These are phyloP conservation scores for Orchesella flavescens DNA, from an alignment of 2,888 invertebrate genomes.

Conservation along the genomic window DNA sequence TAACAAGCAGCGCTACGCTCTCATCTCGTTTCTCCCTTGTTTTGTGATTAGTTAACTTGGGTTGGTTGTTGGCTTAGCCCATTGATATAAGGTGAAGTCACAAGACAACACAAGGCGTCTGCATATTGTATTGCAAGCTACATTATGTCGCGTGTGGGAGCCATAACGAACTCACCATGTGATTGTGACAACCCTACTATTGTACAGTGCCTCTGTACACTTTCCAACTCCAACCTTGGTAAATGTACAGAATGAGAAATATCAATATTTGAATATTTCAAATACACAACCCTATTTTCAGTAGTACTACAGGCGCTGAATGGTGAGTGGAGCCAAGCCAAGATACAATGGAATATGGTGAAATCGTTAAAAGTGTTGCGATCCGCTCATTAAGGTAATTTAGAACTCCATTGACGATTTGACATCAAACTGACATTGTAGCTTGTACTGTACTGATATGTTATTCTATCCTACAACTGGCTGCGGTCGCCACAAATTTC, in stretches of 20 bases:
- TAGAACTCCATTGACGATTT: conserved; percentile 23
- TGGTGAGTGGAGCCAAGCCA: too few relatives aligned
- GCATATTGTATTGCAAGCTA: too few relatives aligned
- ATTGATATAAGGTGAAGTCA: neutral
- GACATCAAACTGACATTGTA: conserved; percentile 48
- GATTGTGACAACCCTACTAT: too few relatives aligned
- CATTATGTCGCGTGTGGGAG: conserved; percentile 41
- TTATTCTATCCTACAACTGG: too few relatives aligned
- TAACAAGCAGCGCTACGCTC: neutral
- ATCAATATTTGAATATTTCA: too few relatives aligned
- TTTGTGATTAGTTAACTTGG: neutral
- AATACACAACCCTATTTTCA: too few relatives aligned
- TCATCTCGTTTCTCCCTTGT: conserved; percentile 18
- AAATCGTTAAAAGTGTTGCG: neutral
- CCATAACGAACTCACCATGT: conserved; percentile 35
- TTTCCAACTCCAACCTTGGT: too few relatives aligned
- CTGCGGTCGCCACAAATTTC: conserved; percentile 12
- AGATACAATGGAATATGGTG: neutral
- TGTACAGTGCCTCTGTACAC: too few relatives aligned
- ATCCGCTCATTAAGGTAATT: neutral
- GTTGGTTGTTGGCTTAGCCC: neutral
- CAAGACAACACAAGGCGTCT: too few relatives aligned
- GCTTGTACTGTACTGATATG: neutral
- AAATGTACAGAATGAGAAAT: too few relatives aligned
- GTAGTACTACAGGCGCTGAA: too few relatives aligned